A percentile compares a stretch with the other conserved stretches of the same genome.
phyloP scores from a whole-genome alignment of 2,113 vertebrate genomes.

The Tinamus guttatus region DNA sequence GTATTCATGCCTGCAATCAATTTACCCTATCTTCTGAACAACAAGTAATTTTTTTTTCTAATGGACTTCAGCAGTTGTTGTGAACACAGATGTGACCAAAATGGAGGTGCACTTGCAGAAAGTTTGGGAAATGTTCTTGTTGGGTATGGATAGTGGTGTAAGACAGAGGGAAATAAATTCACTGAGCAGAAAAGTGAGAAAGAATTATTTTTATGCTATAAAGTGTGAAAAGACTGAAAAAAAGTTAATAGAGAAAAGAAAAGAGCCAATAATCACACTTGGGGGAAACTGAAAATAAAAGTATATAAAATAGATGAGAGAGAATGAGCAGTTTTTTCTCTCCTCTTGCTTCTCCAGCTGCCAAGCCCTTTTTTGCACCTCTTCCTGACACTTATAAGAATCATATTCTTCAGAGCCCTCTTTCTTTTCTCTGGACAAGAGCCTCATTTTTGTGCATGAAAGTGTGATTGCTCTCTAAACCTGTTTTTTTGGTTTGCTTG shows the following conservation, averaged over 20 bases:
- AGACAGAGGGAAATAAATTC: neutral
- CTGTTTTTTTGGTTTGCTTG: neutral
- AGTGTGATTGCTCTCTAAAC: slow-evolving; percentile 60
- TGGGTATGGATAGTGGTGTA: neutral
- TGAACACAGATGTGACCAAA: neutral
- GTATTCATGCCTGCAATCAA: neutral
- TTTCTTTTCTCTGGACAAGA: slow-evolving; percentile 45
- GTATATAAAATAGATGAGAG: slow-evolving; percentile 12
- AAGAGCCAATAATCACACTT: neutral
- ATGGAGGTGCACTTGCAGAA: neutral
- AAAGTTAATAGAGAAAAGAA: neutral
- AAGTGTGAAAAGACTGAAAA: neutral
- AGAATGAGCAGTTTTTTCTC: neutral
- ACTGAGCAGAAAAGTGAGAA: neutral
- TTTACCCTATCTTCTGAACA: neutral
- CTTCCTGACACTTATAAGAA: slow-evolving; percentile 31
- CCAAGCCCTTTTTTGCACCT: neutral
- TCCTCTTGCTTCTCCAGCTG: neutral
- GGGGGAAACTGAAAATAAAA: slow-evolving; percentile 23
- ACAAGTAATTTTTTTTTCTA: neutral
- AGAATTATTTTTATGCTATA: neutral
- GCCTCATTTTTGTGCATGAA: slow-evolving; percentile 39
- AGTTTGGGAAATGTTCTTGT: neutral
- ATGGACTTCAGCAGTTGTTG: neutral
- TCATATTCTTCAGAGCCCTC: slow-evolving; percentile 8